These are phyloP conservation scores for Malachius bipustulatus DNA, from an alignment of 2,888 invertebrate genomes.

Conservation along the genomic window DNA sequence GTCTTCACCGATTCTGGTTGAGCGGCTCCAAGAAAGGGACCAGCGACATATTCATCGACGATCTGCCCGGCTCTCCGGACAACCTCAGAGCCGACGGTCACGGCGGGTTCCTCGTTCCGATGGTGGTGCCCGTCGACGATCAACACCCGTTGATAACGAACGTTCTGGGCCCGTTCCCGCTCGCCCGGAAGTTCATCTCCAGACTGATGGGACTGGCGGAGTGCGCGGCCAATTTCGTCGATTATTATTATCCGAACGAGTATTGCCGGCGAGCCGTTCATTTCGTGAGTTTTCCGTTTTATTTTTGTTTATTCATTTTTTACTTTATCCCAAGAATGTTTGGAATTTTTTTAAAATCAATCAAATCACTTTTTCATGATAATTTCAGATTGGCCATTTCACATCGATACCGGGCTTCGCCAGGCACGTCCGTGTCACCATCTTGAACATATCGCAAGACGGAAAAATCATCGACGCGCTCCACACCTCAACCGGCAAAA, in stretches of 20 bases:
- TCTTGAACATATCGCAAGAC: slow-evolving; percentile 55
- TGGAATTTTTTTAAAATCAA: not conserved
- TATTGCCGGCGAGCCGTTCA: slow-evolving; percentile 50
- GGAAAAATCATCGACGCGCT: slow-evolving; percentile 61
- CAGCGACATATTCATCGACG: slow-evolving; percentile 67
- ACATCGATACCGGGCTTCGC: slow-evolving; percentile 32
- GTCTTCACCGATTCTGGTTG: slow-evolving; percentile 66
- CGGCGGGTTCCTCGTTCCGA: slow-evolving; percentile 54
- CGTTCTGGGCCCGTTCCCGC: slow-evolving; percentile 48
- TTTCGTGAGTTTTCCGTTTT: slow-evolving; percentile 37
- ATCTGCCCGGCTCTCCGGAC: slow-evolving; percentile 66
- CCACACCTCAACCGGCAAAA: slow-evolving; percentile 47
- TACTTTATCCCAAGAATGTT: too few species aligned
- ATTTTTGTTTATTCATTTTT: not conserved
- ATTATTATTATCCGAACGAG: slow-evolving; percentile 53
- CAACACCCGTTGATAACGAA: slow-evolving; percentile 45
- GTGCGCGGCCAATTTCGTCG: slow-evolving; percentile 49
- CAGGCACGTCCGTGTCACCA: slow-evolving; percentile 40
- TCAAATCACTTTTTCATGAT: slow-evolving; percentile 12
- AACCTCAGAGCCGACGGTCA: slow-evolving; percentile 44
- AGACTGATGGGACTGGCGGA: slow-evolving; percentile 49
- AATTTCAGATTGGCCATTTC: slow-evolving; percentile 54
- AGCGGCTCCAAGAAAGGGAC: slow-evolving; percentile 72
- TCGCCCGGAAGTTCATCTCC: slow-evolving; percentile 51
- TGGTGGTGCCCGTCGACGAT: slow-evolving; percentile 43